phyloP scores from a whole-genome alignment of 1,140 invertebrate genomes.

The Conopomorpha cramerella region DNA sequence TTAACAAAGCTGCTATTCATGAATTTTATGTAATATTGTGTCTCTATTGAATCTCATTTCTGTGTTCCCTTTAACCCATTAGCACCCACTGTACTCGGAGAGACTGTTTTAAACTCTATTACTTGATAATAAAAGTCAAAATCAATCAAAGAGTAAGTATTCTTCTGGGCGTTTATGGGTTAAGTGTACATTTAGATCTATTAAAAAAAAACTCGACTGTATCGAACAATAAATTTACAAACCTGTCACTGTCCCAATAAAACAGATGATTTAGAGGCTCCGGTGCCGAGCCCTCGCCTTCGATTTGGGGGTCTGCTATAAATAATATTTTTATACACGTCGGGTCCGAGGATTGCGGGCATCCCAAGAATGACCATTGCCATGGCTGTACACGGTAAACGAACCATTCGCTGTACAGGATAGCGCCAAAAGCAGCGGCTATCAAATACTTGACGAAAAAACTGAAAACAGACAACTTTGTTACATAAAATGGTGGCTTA shows the following conservation, averaged over 20 bases:
- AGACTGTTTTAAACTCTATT: no score
- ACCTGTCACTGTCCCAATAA: constrained; percentile 86
- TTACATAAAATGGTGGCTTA: constrained; percentile 1
- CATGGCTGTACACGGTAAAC: constrained; percentile 60
- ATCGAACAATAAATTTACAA: no score
- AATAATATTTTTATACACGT: constrained; percentile 75
- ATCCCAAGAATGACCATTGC: constrained; percentile 61
- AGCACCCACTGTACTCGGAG: no score
- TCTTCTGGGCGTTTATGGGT: no score
- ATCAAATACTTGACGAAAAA: constrained; percentile 31
- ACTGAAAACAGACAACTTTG: constrained; percentile 17
- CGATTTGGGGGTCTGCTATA: constrained; percentile 91
- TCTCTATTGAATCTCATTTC: no score
- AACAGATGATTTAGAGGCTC: constrained; percentile 60
- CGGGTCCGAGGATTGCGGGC: constrained; percentile 33
- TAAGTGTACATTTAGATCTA: no score
- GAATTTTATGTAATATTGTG: no score
- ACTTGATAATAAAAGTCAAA: no score
- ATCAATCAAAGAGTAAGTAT: no score
- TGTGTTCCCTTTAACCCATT: no score
- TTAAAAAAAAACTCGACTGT: no score
- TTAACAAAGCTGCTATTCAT: no score
- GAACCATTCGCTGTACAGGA: constrained; percentile 65
- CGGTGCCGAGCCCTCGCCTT: constrained; percentile 75
- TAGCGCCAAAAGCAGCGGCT: constrained; percentile 17